These are phyloP conservation scores for Oreochromis aureus DNA, from an alignment of 2,113 vertebrate species.

Conservation along the genomic window DNA sequence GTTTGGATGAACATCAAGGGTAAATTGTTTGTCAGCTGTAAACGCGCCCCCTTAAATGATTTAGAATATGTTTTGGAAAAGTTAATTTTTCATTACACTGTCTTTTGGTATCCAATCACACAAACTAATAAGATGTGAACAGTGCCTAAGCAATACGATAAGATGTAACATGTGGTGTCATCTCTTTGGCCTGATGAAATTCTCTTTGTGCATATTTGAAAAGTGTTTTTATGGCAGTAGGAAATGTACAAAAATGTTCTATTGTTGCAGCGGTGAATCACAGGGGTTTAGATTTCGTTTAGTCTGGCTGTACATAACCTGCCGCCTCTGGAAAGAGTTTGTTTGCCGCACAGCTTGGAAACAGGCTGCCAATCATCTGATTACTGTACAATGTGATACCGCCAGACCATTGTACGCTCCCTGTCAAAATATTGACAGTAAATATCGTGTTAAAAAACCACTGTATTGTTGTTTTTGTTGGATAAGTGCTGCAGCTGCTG, in stretches of 20 bases:
- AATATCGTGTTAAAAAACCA: not conserved
- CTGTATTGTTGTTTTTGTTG: not conserved
- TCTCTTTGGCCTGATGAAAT: not conserved
- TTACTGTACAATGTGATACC: not conserved
- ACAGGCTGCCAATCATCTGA: not conserved
- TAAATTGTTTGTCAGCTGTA: not conserved
- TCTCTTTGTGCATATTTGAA: not conserved
- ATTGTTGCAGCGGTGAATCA: not conserved
- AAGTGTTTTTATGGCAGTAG: not conserved
- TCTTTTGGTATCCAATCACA: not conserved
- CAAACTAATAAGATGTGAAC: not conserved
- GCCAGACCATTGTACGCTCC: not conserved
- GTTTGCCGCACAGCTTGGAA: not conserved
- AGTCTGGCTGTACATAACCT: not conserved
- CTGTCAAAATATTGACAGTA: not conserved
- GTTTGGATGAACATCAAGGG: not conserved
- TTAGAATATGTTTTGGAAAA: not conserved
- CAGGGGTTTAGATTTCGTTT: not conserved
- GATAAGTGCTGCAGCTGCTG: not conserved
- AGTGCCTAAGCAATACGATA: not conserved
- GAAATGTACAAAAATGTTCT: not conserved
- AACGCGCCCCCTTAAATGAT: not conserved
- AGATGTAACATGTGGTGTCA: not conserved
- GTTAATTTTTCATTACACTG: not conserved
- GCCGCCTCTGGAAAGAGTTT: not conserved